Percentiles rank a stretch among this genome's conserved stretches.
Conservation (phyloP, 1,140 invertebrate genomes). For the Leptestheria dahalacensis region DNA sequence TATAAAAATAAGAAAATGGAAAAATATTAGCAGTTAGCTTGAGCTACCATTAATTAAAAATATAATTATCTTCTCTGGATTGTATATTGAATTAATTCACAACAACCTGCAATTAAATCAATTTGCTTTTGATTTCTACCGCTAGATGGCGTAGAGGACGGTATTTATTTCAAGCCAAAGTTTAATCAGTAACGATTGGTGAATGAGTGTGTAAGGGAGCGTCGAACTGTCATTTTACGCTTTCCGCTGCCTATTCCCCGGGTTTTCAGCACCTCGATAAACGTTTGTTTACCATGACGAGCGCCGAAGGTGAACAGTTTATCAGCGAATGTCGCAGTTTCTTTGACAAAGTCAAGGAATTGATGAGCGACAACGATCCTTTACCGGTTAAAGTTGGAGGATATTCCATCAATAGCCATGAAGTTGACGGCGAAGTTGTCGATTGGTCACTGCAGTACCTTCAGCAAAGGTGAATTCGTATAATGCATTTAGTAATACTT, state of each 20-base stretch:
- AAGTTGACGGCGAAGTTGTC: slow-evolving; percentile 56
- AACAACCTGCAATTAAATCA: no score
- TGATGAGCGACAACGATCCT: slow-evolving; percentile 49
- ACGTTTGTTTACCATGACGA: slow-evolving; percentile 31
- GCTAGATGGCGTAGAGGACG: no score
- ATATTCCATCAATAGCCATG: slow-evolving; percentile 46
- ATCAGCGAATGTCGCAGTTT: background rate
- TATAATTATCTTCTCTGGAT: no score
- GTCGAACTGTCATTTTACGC: background rate
- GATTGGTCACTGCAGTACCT: slow-evolving; percentile 62
- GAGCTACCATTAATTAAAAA: no score
- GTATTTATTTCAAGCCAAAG: no score
- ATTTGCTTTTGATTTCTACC: no score
- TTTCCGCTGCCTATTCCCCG: background rate
- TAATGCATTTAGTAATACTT: slow-evolving; percentile 15
- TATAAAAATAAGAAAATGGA: no score
- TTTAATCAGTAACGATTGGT: background rate
- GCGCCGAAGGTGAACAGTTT: background rate
- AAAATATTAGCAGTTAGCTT: no score
- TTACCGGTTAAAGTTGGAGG: slow-evolving; percentile 51
- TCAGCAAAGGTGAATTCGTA: slow-evolving; percentile 54
- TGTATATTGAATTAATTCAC: no score
- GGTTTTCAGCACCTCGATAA: slow-evolving; percentile 31
- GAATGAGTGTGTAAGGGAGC: background rate
- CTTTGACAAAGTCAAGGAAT: slow-evolving; percentile 48